Conservation (phyloP, 1,140 invertebrate genomes). For the Tetranychus urticae region DNA sequence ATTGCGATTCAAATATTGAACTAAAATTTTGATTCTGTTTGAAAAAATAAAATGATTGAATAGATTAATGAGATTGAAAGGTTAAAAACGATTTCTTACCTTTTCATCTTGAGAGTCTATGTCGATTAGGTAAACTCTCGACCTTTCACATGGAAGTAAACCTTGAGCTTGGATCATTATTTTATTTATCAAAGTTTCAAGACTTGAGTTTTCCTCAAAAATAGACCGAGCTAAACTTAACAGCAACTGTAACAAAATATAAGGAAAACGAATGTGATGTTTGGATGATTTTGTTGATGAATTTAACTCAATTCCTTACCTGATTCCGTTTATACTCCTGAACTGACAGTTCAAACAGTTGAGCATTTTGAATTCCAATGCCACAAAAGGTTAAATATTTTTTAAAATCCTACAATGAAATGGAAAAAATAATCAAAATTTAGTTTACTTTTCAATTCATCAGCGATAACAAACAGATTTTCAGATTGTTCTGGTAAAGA, state of each 20-base stretch:
- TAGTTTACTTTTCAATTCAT: too few species aligned
- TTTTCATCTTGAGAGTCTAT: slow-evolving; percentile 34
- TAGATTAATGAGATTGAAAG: slow-evolving; percentile 5
- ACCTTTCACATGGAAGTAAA: slow-evolving; percentile 69
- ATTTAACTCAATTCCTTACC: slow-evolving; percentile 22
- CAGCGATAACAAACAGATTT: too few species aligned
- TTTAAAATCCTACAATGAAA: slow-evolving; percentile 27
- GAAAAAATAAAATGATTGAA: background rate
- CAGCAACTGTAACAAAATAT: slow-evolving; percentile 33
- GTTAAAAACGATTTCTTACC: slow-evolving; percentile 21
- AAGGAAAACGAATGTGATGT: background rate
- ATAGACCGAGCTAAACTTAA: slow-evolving; percentile 61
- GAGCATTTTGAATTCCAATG: slow-evolving; percentile 88
- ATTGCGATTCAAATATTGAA: too few species aligned
- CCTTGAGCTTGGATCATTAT: slow-evolving; percentile 88
- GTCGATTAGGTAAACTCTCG: slow-evolving; percentile 65
- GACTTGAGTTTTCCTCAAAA: slow-evolving; percentile 75
- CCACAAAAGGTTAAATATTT: slow-evolving; percentile 86
- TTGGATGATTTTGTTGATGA: background rate
- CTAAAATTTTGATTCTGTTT: background rate
- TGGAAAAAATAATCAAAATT: background rate
- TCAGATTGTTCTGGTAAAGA: too few species aligned
- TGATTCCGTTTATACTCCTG: slow-evolving; percentile 82
- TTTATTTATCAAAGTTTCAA: slow-evolving; percentile 76
- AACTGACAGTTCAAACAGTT: slow-evolving; percentile 78